A percentile compares a stretch with the other conserved stretches of the same genome.
Evolutionary conservation across 30 jellyfish, hydroid and myxozoan species (phyloP).

Genomic region (Aurelia sp.): DNA sequence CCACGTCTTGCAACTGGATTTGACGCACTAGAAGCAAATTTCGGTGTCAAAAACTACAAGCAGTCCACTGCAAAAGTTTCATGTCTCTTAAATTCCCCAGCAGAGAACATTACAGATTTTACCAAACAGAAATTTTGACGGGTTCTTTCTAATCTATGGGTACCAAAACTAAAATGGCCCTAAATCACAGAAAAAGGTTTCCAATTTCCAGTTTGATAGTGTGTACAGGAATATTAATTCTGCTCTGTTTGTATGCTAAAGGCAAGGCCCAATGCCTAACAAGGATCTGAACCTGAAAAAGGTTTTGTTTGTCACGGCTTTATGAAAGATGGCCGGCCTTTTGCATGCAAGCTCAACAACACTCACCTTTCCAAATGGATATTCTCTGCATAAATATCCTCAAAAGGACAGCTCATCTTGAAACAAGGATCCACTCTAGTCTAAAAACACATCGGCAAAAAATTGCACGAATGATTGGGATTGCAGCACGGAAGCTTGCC

Average conservation of each 20-base stretch:
- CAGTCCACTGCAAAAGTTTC: background rate
- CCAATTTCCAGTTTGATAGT: too few relatives aligned
- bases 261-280: too few relatives aligned
- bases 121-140: too few relatives aligned
- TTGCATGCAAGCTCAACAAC: background rate
- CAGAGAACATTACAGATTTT: too few relatives aligned
- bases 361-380: background rate
- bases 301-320: too few relatives aligned
- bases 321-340: background rate
- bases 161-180: too few relatives aligned
- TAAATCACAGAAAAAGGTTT: too few relatives aligned
- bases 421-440: background rate
- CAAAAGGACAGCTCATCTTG: slow-evolving; percentile 20
- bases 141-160: too few relatives aligned
- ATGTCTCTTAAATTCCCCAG: background rate
- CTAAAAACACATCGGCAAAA: background rate
- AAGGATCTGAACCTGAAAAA: too few relatives aligned
- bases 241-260: too few relatives aligned
- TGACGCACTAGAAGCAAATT: background rate
- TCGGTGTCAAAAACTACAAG: background rate
- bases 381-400: background rate
- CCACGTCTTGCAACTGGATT: slow-evolving; percentile 6
- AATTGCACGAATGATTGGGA: background rate
- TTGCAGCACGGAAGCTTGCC: background rate
- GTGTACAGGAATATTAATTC: too few relatives aligned